These are phyloP conservation scores for Nibea coibor DNA, from an alignment of 2,113 vertebrate genomes.

Conservation along the genomic window DNA sequence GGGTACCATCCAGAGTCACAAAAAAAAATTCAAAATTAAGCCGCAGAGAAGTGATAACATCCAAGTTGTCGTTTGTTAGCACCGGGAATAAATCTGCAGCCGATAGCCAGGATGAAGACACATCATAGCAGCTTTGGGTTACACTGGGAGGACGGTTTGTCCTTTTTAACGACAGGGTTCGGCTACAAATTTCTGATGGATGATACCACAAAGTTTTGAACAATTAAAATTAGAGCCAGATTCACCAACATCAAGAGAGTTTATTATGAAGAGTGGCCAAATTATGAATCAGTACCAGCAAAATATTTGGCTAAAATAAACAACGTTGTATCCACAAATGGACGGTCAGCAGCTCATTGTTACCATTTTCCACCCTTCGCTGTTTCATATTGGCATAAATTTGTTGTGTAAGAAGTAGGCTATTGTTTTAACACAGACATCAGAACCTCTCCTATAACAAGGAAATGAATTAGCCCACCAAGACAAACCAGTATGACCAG, in stretches of 20 bases:
- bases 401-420: too few species aligned
- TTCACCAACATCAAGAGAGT: neutral
- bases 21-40: too few species aligned
- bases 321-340: too few species aligned
- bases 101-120: neutral
- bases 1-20: neutral
- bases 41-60: too few species aligned
- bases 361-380: too few species aligned
- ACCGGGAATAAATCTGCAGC: too few species aligned
- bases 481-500: constrained; percentile 42
- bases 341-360: neutral
- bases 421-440: neutral
- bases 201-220: neutral
- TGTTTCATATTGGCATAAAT: neutral
- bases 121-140: neutral
- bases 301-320: too few species aligned
- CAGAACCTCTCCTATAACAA: neutral
- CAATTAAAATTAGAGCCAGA: neutral
- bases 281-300: too few species aligned
- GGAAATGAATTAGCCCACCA: constrained; percentile 21
- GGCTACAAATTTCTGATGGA: neutral
- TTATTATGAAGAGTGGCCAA: neutral
- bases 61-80: too few species aligned
- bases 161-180: too few species aligned
- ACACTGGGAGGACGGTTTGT: too few species aligned